These are phyloP conservation scores for Poecilia picta DNA, from an alignment of 2,797 vertebrate species.

Conservation along the genomic window DNA sequence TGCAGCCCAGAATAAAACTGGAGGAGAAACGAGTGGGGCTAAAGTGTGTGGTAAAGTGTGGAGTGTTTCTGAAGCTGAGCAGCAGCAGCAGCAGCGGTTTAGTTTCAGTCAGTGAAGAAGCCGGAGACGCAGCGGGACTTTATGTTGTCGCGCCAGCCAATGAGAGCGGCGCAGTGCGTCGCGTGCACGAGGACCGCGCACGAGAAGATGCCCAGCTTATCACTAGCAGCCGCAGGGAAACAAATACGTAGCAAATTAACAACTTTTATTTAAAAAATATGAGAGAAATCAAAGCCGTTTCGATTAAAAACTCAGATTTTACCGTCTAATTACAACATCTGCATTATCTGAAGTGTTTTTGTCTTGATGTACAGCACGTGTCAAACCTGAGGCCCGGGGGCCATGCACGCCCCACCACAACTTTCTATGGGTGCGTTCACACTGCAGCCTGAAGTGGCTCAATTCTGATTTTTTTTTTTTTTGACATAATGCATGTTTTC, in stretches of 20 bases:
- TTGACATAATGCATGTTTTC: too few species aligned
- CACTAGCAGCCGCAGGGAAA: not conserved
- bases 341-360: not conserved
- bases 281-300: not conserved
- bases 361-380: not conserved
- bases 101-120: not conserved
- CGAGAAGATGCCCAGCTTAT: not conserved
- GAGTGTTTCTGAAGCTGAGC: not conserved
- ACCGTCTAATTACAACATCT: not conserved
- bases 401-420: not conserved
- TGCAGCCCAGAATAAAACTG: not conserved
- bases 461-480: too few species aligned
- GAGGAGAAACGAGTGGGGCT: not conserved
- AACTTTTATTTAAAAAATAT: not conserved
- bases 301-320: not conserved
- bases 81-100: conserved; percentile 7
- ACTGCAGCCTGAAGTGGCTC: too few species aligned
- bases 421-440: too few species aligned
- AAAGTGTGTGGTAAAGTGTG: conserved; percentile 10
- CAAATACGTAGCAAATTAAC: not conserved
- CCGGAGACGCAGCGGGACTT: conserved; percentile 73
- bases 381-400: not conserved
- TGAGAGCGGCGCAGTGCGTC: conserved; percentile 54
- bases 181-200: conserved; percentile 9
- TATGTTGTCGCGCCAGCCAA: conserved; percentile 79